Base-by-base conservation (phyloP, 2,113 vertebrate species). In the Apteryx mantelli region DNA sequence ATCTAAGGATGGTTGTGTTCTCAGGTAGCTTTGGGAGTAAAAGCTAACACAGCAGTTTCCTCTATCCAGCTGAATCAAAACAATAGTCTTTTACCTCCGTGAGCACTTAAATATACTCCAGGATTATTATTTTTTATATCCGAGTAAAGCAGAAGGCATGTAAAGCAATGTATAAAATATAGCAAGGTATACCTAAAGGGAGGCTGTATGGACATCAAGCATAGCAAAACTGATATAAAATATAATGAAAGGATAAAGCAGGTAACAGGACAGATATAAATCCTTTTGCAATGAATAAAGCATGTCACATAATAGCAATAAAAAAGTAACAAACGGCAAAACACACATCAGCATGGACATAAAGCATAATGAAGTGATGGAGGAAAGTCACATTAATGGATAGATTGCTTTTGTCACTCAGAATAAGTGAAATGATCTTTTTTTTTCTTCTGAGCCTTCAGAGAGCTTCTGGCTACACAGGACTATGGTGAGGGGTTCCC, bases 301-400 rank as follows among this genome's bases (percentile, higher is more conserved):
- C 58, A 8, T 55, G 78, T 70, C 95, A 88, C 70, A 87, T 69
- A 58, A 55, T 3, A 44, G 90, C 3, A 18, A 86, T 88, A 70
- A 88, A 88, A 44, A 68, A 30, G 44, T 22, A 93, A 91, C 53
- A 61, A 96, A 91, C 55, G 87, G 94, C 78, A 94, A 95, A 94
- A 89, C 91, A 94, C 61, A 48, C 77, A 87, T 79, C 88, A 91
- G 78, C 86, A 80, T 53, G 66, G 92, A 25, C 94, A 68, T 70
- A 85, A 96, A 96, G 71, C 86, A 94, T 69, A 89, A 92, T 16
- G 89, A 94, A 83, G 81, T 93, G 94, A 88, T 77, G 96, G 89
- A 55, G 82, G 68, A 70, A 82, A 77, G 78, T 66, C 94, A 56
- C 80, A 4, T 63, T 55, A 81, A 86, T 26, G 46, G 77, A 93